A percentile compares a stretch with the other conserved stretches of the same genome.
phyloP scores from a whole-genome alignment of 64 coral and sea anemone genomes.

The Porites australiensis region DNA sequence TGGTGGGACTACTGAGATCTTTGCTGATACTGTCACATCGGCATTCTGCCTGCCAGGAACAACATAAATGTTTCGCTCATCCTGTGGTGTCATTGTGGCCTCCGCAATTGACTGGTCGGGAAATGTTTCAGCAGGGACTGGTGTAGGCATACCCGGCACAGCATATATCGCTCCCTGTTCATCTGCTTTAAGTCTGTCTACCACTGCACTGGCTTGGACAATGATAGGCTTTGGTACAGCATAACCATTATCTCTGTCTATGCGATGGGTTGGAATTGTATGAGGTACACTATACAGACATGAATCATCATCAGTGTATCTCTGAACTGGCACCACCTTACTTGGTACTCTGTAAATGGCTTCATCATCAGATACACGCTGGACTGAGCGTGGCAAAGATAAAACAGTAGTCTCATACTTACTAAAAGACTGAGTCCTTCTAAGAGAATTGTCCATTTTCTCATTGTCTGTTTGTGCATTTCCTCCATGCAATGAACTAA shows the following conservation, averaged over 20 bases:
- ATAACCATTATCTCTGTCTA: conserved; percentile 16
- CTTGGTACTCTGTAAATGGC: conserved; percentile 31
- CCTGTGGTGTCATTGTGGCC: no score
- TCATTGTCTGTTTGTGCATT: neutral
- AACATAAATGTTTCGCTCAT: neutral
- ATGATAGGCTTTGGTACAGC: conserved; percentile 8
- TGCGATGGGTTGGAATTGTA: neutral
- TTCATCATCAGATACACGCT: conserved; percentile 43
- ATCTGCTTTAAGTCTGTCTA: neutral
- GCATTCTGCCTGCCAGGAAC: neutral
- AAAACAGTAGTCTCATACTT: conserved; percentile 7
- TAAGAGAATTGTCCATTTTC: neutral
- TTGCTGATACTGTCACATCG: neutral
- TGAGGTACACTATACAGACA: conserved; percentile 50
- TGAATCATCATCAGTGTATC: neutral
- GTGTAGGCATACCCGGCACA: neutral
- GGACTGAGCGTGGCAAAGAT: neutral
- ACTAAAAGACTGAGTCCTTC: conserved; percentile 19
- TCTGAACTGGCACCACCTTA: neutral
- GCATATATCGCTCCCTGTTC: conserved; percentile 37
- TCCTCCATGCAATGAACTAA: neutral
- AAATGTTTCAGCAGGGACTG: conserved; percentile 18
- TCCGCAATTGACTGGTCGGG: neutral
- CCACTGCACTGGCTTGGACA: neutral
- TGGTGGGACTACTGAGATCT: neutral